Percentiles rank a stretch among this genome's conserved stretches.
These are phyloP conservation scores for Catostomus latipinnis DNA, from an alignment of 2,797 vertebrate species.

Conservation along the genomic window DNA sequence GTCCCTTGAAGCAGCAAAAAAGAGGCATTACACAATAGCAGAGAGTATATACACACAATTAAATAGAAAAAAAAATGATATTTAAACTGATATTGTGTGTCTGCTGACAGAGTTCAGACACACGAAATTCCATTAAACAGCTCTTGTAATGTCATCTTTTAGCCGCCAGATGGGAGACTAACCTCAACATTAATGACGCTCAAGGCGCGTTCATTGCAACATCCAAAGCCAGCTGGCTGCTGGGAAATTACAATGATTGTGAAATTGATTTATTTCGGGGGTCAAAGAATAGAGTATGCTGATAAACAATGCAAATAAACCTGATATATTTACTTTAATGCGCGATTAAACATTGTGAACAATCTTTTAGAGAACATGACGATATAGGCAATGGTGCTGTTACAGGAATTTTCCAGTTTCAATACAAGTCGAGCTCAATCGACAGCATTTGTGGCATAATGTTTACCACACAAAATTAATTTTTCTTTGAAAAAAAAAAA, in stretches of 20 bases:
- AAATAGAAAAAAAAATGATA: no score
- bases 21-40: no score
- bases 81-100: no score
- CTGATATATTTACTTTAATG: neutral
- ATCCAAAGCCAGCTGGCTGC: conserved; percentile 9
- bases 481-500: no score
- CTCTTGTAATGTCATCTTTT: neutral
- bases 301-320: neutral
- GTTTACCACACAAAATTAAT: no score
- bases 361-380: neutral
- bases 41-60: no score
- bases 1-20: no score
- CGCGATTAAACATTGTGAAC: neutral
- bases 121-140: conserved; percentile 4
- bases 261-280: neutral
- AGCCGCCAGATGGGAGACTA: conserved; percentile 18
- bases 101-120: no score
- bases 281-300: neutral
- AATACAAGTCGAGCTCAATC: no score
- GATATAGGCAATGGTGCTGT: neutral
- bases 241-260: neutral
- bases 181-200: neutral
- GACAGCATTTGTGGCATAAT: no score
- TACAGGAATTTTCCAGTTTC: no score
- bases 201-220: neutral